Evolutionary conservation across 2,888 invertebrate genomes (phyloP), one percentile per base, ranked within the genome.

Genomic region (Pachliopta kotzebuea): DNA sequence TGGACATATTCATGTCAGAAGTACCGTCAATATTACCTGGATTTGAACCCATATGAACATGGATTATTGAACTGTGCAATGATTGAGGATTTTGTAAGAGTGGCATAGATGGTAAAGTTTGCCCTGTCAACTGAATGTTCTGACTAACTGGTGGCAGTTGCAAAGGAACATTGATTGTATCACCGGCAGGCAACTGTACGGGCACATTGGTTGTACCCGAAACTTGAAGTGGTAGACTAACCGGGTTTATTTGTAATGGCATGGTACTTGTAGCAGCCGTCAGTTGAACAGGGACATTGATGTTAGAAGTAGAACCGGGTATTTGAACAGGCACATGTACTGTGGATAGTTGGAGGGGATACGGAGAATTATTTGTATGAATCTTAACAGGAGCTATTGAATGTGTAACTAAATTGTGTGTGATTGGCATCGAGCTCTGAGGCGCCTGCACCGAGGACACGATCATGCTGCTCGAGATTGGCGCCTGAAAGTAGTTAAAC

Each of bases 321-420:
- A 90, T 86, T 70, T 91, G 90, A n/a, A 92, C 86, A 31, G 90
- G 92, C 68, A 92, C 88, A 78, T 90, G 90, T 50, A 91, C 90
- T 60, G 91, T 90, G 23, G 91, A 90, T 55, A 91, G 72, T 70
- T 90, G 90, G 62, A 91, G 75, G 6, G 90, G 91, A 71, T 90
- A 91, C 37, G 86, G 82, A 52, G 84, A 74, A 72, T 78, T 85
- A 70, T 76, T 88, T 56, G 88, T 70, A 71, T 91, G 90, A 72
- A 90, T 83, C 76, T 91, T 90, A 59, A 90, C 84, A 69, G 91
- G 90, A 62, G 89, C 88, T 70, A 91, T 79, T 63, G 90, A 86
- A 74, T 90, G 90, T 59, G 90, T 86, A 61, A 90, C 85, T 74
- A 90, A 80, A 75, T 81, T 87, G 72, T 91, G 90, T 68, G 88